A percentile compares a stretch with the other conserved stretches of the same genome.
phyloP scores from a whole-genome alignment of 1,140 invertebrate genomes.

The Charaxes varanes region DNA sequence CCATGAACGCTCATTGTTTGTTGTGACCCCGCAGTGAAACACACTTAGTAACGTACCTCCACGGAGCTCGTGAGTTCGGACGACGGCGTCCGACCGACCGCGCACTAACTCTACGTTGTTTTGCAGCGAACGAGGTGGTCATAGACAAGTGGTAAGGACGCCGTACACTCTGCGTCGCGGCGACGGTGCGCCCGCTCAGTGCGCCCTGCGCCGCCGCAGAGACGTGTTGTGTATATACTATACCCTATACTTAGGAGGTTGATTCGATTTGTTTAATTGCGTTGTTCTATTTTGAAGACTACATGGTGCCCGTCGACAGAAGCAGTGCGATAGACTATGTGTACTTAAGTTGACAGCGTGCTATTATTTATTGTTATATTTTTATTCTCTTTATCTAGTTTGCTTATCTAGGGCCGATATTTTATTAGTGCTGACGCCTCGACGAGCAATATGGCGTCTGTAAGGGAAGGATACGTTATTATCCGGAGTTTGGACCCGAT shows the following conservation, averaged over 20 bases:
- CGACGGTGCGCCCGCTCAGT: not conserved
- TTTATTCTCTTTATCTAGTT: slow-evolving; percentile 71
- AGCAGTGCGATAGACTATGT: slow-evolving; percentile 71
- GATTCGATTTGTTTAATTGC: slow-evolving; percentile 71
- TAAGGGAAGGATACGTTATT: slow-evolving; percentile 68
- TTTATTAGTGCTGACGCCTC: slow-evolving; percentile 71
- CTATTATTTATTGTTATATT: slow-evolving; percentile 72
- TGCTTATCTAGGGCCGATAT: slow-evolving; percentile 69
- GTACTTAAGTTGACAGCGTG: slow-evolving; percentile 73
- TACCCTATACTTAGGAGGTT: slow-evolving; percentile 71
- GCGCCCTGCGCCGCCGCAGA: slow-evolving; percentile 39
- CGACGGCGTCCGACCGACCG: slow-evolving; percentile 45
- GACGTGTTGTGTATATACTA: slow-evolving; percentile 72
- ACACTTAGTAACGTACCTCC: slow-evolving; percentile 64
- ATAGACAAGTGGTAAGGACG: slow-evolving; percentile 76
- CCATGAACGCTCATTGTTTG: slow-evolving; percentile 73
- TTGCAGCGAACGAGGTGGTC: slow-evolving; percentile 76
- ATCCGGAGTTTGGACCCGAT: slow-evolving; percentile 69
- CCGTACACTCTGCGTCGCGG: slow-evolving; percentile 47
- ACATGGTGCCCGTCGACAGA: slow-evolving; percentile 72
- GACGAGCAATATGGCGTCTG: slow-evolving; percentile 72
- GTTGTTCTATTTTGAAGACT: slow-evolving; percentile 70
- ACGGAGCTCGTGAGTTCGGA: slow-evolving; percentile 62
- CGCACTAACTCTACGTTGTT: slow-evolving; percentile 72
- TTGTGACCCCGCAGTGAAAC: slow-evolving; percentile 71